Evolutionary conservation across 2,113 vertebrate genomes (phyloP).

Genomic region (Salvelinus sp.): DNA sequence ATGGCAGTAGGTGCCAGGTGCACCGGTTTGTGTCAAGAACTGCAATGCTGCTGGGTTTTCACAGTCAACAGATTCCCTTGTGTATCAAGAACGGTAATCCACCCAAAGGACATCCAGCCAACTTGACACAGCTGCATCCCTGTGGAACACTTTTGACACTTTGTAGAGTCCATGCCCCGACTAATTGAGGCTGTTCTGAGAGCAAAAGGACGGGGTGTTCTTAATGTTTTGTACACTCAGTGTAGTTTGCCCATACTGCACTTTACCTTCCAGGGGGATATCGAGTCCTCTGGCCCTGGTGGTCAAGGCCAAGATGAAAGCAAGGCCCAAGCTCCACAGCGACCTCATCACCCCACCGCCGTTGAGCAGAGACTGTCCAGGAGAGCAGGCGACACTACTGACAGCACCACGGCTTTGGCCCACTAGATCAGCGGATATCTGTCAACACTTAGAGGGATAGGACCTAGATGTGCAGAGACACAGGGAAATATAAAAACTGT

Average conservation of each 20-base stretch:
- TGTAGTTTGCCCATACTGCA: neutral
- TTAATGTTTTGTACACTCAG: too few species aligned
- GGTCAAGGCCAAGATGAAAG: slow-evolving; percentile 60
- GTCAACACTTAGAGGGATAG: slow-evolving; percentile 36
- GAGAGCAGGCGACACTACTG: slow-evolving; percentile 38
- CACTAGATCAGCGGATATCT: slow-evolving; percentile 39
- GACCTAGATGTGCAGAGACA: slow-evolving; percentile 41
- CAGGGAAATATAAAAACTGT: neutral
- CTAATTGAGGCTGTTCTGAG: too few species aligned
- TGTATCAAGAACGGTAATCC: too few species aligned
- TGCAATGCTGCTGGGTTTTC: too few species aligned
- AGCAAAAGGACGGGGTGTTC: too few species aligned
- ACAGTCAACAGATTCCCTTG: too few species aligned
- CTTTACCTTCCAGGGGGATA: slow-evolving; percentile 84
- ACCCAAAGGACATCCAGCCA: too few species aligned
- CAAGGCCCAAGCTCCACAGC: slow-evolving; percentile 61
- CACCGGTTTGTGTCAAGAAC: too few species aligned
- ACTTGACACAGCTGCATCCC: too few species aligned
- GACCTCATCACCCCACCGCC: slow-evolving; percentile 73
- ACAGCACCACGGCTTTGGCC: neutral
- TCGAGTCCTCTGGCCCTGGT: slow-evolving; percentile 61
- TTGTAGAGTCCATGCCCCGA: too few species aligned
- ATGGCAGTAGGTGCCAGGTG: too few species aligned
- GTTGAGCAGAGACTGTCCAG: slow-evolving; percentile 33
- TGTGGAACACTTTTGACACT: too few species aligned